Base-by-base conservation (phyloP, 1,140 invertebrate species). In the Zaprionus lachaisei region DNA sequence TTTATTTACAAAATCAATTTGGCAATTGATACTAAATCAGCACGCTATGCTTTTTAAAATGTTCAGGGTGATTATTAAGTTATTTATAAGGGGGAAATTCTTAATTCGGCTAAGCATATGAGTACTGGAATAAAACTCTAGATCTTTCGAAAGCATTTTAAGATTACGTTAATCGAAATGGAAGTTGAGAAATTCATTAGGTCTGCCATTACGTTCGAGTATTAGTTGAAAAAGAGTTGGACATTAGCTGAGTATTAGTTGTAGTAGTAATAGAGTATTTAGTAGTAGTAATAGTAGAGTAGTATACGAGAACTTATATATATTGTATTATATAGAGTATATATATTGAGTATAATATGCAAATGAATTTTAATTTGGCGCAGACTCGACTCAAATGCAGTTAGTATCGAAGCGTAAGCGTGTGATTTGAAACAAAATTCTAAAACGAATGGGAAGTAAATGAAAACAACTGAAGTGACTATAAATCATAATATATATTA, bases 371-470 rank as follows among this genome's bases (percentile, higher is more conserved):
- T 55, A 56, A 72, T 68, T 72, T 65, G 47, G 78, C 72, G 77
- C 74, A 79, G 82, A 81, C 64, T 67, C 79, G 78, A 79, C 68
- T 81, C 75, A 84, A 72, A 90, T 84, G 85, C 85, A 90, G 79
- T 90, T 89, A 90, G 74, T 83, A 81, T 72, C 67, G 65, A 89
- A 89, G 84, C 84, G 75, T 73, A 89, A 89, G 84, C 85, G 85
- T 89, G 84, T 90, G 84, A 89, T 81, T 64, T 47, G 31, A n/a
- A 72, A 57, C 57, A 20, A 26, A 47, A 58, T 22, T 47, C 41
- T 64, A 38, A 37, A 67, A 76, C 69, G 4, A 69, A 31, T 67
- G 34, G 22, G 78, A 72, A 51, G 54, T 2, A 71, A 71, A 62
- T 24, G 34, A 70, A 47, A 9, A 47, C n/a, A 47, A 68, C 17